Evolutionary conservation across 2,888 invertebrate species (phyloP).

Genomic region (Anthophora plumipes): DNA sequence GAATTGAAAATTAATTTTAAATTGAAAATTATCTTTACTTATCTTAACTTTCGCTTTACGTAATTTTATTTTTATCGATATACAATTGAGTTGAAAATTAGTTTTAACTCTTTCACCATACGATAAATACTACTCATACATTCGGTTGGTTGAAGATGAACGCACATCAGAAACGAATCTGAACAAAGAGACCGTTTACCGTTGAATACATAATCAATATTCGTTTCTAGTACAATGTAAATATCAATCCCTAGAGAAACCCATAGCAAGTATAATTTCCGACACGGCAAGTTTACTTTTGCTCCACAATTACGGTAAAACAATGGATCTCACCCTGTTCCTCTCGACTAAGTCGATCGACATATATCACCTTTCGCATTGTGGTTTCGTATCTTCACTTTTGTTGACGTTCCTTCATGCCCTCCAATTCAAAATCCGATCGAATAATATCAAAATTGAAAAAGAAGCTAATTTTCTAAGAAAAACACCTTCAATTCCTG

Average conservation of each 20-base stretch:
- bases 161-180: conserved; percentile 14
- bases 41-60: too few relatives aligned
- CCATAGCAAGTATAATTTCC: conserved; percentile 64
- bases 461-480: too few relatives aligned
- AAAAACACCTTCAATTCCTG: too few relatives aligned
- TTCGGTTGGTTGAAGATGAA: conserved; percentile 14
- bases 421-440: too few relatives aligned
- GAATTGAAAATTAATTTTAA: too few relatives aligned
- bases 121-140: conserved; percentile 9
- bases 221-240: conserved; percentile 56
- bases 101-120: not conserved
- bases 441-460: too few relatives aligned
- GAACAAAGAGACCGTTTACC: conserved; percentile 42
- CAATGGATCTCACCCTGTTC: conserved; percentile 76
- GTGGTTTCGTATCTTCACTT: conserved; percentile 34
- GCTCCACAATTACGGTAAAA: conserved; percentile 81
- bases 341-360: conserved; percentile 59
- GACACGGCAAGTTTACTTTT: conserved; percentile 83
- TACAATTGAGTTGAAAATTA: not conserved
- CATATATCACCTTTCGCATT: conserved; percentile 60
- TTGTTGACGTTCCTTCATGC: not conserved
- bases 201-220: conserved; percentile 49
- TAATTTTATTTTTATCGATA: not conserved
- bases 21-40: too few relatives aligned
- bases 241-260: conserved; percentile 52